Percentiles rank a stretch among this genome's conserved stretches.
These are phyloP conservation scores for Hippasteria phrygiana DNA, from an alignment of 53 echinoderm and acorn worm species.

Conservation along the genomic window DNA sequence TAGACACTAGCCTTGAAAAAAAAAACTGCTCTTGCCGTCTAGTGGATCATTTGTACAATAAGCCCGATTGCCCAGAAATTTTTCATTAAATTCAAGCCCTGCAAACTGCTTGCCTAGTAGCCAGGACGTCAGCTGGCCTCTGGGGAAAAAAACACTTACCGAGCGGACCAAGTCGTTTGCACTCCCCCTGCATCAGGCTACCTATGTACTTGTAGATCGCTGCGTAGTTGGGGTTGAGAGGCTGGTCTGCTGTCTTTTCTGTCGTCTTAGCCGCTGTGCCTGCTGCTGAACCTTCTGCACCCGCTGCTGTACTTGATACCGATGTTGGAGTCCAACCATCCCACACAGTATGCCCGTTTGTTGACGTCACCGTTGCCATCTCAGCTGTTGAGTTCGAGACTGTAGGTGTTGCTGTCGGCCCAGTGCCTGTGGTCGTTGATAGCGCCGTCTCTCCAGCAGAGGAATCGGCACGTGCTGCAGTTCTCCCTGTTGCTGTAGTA, in stretches of 20 bases:
- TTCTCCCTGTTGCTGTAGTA: neutral
- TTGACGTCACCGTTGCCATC: neutral
- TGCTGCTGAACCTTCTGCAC: neutral
- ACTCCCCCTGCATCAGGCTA: slow-evolving; percentile 25
- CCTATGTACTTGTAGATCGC: slow-evolving; percentile 57
- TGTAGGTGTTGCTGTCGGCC: slow-evolving; percentile 1
- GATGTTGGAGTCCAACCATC: neutral
- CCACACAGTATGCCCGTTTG: neutral
- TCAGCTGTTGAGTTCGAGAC: neutral
- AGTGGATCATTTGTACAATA: no score
- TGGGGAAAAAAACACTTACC: slow-evolving; percentile 16
- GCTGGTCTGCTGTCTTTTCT: neutral
- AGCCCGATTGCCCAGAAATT: no score
- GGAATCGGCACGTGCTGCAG: neutral
- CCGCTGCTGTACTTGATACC: neutral
- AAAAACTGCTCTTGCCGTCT: no score
- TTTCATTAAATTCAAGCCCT: no score
- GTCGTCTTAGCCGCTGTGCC: neutral
- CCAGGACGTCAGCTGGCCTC: no score
- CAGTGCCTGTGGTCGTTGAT: neutral
- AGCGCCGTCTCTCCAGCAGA: neutral
- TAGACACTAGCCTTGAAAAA: no score
- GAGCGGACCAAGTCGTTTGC: slow-evolving; percentile 30
- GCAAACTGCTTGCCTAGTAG: no score
- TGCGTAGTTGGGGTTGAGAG: slow-evolving; percentile 7